Evolutionary conservation across 2,113 vertebrate species (phyloP).

Genomic region (Tragelaphus scriptus): DNA sequence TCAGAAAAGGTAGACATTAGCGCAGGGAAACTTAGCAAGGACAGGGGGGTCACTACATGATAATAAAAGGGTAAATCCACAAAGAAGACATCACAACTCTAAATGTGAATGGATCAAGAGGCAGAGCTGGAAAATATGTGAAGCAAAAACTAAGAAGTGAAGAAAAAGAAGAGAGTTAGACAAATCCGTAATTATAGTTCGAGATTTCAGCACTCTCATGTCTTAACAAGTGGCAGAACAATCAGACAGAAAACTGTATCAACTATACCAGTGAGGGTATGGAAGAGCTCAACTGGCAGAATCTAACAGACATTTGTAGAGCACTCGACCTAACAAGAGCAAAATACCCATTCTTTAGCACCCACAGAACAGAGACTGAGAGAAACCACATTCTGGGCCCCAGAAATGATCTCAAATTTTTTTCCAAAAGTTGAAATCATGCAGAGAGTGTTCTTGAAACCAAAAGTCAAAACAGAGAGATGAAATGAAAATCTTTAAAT

Average conservation of each 20-base stretch:
- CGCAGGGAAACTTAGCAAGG: neutral
- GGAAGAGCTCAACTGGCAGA: neutral
- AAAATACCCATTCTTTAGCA: neutral
- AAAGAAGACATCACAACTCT: neutral
- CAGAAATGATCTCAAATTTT: neutral
- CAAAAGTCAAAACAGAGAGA: neutral
- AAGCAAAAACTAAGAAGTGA: neutral
- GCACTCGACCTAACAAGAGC: neutral
- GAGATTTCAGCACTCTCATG: neutral
- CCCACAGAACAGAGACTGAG: accelerated
- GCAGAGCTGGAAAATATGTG: neutral
- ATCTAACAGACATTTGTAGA: neutral
- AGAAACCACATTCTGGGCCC: neutral
- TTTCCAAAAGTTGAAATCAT: neutral
- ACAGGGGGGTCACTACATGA: neutral
- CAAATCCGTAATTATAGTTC: neutral
- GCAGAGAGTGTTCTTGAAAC: neutral
- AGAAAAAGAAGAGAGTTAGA: neutral
- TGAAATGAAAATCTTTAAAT: neutral
- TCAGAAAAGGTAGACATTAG: neutral
- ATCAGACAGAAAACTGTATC: neutral
- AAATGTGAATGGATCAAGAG: neutral
- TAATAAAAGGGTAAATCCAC: neutral
- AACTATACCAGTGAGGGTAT: neutral
- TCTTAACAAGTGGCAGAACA: neutral